Conservation (phyloP, 2,113 vertebrate genomes). For the Hippocampus mohnikei region DNA sequence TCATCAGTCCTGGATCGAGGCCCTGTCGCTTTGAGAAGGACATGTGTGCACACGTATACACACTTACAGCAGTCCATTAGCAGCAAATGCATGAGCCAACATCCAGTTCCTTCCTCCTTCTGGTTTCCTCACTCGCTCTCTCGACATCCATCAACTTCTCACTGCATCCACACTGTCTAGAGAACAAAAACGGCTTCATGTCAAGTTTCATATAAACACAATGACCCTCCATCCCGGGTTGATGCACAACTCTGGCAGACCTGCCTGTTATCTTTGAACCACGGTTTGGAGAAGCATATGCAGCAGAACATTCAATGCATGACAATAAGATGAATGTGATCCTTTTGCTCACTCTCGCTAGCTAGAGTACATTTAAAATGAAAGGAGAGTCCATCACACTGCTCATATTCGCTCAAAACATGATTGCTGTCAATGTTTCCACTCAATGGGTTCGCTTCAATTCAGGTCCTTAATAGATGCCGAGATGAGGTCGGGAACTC, state of each 20-base stretch:
- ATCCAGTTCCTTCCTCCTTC: constrained; percentile 22
- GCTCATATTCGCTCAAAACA: not conserved
- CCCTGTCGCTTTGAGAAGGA: constrained; percentile 51
- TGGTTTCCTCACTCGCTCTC: constrained; percentile 5
- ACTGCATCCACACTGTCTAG: constrained; percentile 31
- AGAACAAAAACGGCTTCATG: constrained; percentile 28
- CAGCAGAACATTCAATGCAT: constrained; percentile 67
- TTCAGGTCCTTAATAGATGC: not conserved
- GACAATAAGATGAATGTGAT: constrained; percentile 56
- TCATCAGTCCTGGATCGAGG: constrained; percentile 74
- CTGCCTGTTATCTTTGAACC: constrained; percentile 56
- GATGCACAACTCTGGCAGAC: constrained; percentile 29
- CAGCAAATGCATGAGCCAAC: constrained; percentile 55
- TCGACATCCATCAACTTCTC: constrained; percentile 25
- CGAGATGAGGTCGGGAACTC: not conserved
- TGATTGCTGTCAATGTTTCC: no score
- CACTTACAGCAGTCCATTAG: constrained; percentile 52
- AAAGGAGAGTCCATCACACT: constrained; percentile 49
- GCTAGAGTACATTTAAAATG: constrained; percentile 58
- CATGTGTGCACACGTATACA: constrained; percentile 26
- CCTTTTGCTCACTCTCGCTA: constrained; percentile 57
- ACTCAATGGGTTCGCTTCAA: not conserved
- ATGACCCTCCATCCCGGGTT: constrained; percentile 45
- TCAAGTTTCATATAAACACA: constrained; percentile 55
- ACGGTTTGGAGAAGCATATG: constrained; percentile 67